Evolutionary conservation across 2,888 invertebrate genomes (phyloP).

Genomic region (Drosophila atripex): DNA sequence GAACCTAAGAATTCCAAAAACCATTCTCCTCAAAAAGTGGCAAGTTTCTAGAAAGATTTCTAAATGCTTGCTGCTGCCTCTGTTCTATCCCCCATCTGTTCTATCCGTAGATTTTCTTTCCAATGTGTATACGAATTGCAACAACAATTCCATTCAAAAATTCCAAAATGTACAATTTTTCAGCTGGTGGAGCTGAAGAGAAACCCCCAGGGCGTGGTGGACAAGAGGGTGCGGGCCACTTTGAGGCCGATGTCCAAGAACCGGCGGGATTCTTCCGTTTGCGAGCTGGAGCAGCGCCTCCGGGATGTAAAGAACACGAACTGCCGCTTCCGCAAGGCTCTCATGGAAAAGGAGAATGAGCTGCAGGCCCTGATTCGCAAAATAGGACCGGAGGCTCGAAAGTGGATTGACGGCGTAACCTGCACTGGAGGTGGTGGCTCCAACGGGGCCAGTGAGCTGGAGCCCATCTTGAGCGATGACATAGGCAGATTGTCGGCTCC

Average conservation of each 20-base stretch:
- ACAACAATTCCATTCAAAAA: constrained; percentile 9
- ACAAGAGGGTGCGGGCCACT: constrained; percentile 93
- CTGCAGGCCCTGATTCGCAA: constrained; percentile 86
- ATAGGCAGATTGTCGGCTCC: constrained; percentile 81
- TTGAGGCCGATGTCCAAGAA: constrained; percentile 92
- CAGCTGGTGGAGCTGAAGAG: constrained; percentile 95
- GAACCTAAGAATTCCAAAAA: constrained; percentile 18
- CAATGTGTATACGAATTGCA: constrained; percentile 46
- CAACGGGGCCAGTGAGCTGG: constrained; percentile 70
- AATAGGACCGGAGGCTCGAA: constrained; percentile 83
- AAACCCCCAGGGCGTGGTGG: constrained; percentile 92
- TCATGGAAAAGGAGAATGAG: constrained; percentile 93
- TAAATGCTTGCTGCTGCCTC: constrained; percentile 23
- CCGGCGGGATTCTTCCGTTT: constrained; percentile 91
- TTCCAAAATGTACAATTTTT: constrained; percentile 34
- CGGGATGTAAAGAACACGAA: constrained; percentile 93
- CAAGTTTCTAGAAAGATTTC: constrained; percentile 9
- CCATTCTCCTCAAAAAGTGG: constrained; percentile 11
- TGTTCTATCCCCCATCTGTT: constrained; percentile 6
- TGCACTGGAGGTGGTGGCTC: constrained; percentile 69
- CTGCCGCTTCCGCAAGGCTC: constrained; percentile 91
- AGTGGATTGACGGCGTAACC: constrained; percentile 83
- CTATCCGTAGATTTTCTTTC: constrained; percentile 27
- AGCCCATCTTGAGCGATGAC: constrained; percentile 81
- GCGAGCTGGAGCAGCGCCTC: constrained; percentile 92